These are phyloP conservation scores for Pseudomugil gertrudae DNA, from an alignment of 2,797 vertebrate genomes.

Conservation along the genomic window DNA sequence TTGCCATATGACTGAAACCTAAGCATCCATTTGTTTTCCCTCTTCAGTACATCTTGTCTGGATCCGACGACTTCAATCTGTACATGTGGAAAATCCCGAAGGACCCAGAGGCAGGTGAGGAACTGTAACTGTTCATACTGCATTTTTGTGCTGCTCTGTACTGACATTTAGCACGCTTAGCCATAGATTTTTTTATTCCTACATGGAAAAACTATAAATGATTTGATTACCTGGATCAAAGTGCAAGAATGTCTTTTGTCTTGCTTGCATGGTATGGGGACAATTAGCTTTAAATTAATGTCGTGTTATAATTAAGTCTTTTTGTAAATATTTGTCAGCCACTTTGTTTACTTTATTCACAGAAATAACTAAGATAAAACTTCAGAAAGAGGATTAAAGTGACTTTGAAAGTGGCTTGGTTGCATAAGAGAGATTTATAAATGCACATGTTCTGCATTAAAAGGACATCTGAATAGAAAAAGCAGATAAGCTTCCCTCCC, in stretches of 20 bases:
- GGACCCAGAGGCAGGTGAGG: slow-evolving; percentile 93
- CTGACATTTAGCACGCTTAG: not conserved
- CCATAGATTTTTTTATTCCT: not conserved
- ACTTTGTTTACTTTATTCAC: too few species aligned
- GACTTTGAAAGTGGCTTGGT: not conserved
- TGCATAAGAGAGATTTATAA: not conserved
- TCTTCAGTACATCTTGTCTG: slow-evolving; percentile 94
- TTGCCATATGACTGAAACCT: slow-evolving; percentile 2
- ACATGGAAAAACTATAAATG: not conserved
- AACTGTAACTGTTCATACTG: not conserved
- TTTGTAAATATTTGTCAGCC: too few species aligned
- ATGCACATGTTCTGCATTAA: not conserved
- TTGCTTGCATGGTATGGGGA: not conserved
- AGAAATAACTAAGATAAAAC: too few species aligned
- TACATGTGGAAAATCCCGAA: slow-evolving; percentile 99
- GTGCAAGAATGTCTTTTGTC: not conserved
- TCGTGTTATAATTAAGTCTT: not conserved
- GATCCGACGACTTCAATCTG: slow-evolving; percentile 98
- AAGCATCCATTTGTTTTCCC: slow-evolving; percentile 26
- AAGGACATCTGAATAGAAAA: slow-evolving; percentile 13
- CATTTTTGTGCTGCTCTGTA: not conserved
- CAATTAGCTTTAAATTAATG: not conserved
- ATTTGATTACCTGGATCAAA: not conserved
- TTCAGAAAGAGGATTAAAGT: too few species aligned
- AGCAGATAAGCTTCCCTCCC: slow-evolving; percentile 24